phyloP scores from a whole-genome alignment of 92 coral and sea anemone species.

The Metridium senile region DNA sequence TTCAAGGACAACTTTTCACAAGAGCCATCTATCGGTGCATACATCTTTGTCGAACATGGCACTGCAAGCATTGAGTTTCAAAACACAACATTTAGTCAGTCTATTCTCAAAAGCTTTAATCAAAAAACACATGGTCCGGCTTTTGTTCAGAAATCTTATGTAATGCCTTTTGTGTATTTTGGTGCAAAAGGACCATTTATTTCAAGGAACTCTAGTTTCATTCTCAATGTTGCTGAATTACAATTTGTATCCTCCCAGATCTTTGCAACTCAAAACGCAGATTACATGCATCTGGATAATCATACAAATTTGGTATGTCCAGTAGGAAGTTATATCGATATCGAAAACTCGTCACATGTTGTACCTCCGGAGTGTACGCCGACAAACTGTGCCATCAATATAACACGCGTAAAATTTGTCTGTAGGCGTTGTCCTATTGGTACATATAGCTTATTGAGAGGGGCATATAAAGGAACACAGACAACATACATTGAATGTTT shows the following conservation, averaged over 20 bases:
- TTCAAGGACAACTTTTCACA: conserved; percentile 6
- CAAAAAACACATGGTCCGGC: not conserved
- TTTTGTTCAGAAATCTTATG: not conserved
- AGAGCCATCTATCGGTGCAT: not conserved
- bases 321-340: conserved; percentile 8
- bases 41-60: conserved; percentile 8
- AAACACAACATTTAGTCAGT: conserved; percentile 20
- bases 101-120: not conserved
- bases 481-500: conserved; percentile 5
- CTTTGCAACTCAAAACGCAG: not conserved
- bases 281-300: conserved; percentile 17
- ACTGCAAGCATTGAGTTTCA: conserved; percentile 1
- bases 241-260: not conserved
- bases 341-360: conserved; percentile 2
- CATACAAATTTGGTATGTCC: conserved; percentile 19
- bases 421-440: conserved; percentile 17
- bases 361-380: not conserved
- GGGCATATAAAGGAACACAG: conserved; percentile 13
- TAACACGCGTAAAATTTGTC: not conserved
- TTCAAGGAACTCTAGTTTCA: conserved; percentile 9
- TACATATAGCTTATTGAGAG: conserved; percentile 35
- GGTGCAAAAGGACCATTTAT: conserved; percentile 21
- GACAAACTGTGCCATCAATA: not conserved
- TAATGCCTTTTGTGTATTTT: conserved; percentile 7
- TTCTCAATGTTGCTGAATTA: not conserved